Percentiles rank a stretch among this genome's conserved stretches.
Evolutionary conservation across 2,888 invertebrate genomes (phyloP).

Genomic region (Watsonalla binaria): DNA sequence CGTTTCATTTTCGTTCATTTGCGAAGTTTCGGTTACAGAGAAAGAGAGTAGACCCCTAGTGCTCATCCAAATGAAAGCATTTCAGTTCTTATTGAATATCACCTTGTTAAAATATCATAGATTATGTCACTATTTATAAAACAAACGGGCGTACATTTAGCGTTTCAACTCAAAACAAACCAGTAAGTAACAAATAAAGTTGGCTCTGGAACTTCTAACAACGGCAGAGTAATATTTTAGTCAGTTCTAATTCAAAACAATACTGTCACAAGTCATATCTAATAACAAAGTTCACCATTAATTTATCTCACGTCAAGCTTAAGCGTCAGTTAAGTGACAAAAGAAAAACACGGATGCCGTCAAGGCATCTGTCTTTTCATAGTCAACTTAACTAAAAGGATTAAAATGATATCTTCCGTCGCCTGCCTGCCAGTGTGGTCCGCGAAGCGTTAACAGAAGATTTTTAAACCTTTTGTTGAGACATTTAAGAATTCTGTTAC

Average conservation of each 20-base stretch:
- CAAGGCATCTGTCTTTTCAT: slow-evolving; percentile 74
- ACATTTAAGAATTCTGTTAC: slow-evolving; percentile 64
- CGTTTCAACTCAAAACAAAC: slow-evolving; percentile 3
- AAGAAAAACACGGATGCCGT: slow-evolving; percentile 64
- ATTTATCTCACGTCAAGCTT: slow-evolving; percentile 46
- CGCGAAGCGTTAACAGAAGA: slow-evolving; percentile 64
- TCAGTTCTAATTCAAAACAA: slow-evolving; percentile 3
- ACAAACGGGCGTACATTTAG: background rate
- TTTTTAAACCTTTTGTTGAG: slow-evolving; percentile 55
- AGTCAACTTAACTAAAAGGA: slow-evolving; percentile 79
- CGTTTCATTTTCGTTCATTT: too few species aligned
- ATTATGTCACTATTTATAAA: too few species aligned
- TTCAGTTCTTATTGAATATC: too few species aligned
- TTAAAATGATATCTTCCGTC: slow-evolving; percentile 78
- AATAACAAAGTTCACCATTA: slow-evolving; percentile 35
- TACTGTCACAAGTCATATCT: slow-evolving; percentile 20
- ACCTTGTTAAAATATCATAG: too few species aligned
- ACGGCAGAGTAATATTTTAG: slow-evolving; percentile 11
- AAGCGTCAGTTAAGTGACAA: slow-evolving; percentile 53
- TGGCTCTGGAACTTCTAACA: slow-evolving; percentile 13
- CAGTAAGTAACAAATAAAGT: background rate
- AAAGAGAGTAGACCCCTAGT: too few species aligned
- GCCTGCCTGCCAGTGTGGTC: slow-evolving; percentile 75
- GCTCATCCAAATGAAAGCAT: too few species aligned
- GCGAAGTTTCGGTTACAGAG: too few species aligned